These are phyloP conservation scores for Strix aluco DNA, from an alignment of 2,113 vertebrate species.

Conservation along the genomic window DNA sequence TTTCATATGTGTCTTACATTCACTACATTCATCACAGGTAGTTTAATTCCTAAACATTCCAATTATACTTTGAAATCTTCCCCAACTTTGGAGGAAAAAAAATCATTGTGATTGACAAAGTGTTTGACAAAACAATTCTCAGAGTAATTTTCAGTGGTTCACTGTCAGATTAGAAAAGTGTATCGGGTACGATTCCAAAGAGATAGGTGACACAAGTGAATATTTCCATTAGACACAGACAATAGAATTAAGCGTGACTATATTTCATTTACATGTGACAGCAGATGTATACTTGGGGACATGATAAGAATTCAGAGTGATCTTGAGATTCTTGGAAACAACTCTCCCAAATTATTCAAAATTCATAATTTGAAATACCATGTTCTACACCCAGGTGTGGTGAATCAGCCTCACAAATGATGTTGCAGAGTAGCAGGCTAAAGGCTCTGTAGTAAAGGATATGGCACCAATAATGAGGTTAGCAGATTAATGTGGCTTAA, in stretches of 20 bases:
- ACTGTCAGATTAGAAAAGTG: neutral
- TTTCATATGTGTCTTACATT: neutral
- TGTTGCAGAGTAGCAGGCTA: neutral
- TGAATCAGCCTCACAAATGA: neutral
- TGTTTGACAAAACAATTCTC: slow-evolving; percentile 22
- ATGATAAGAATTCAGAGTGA: neutral
- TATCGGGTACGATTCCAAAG: neutral
- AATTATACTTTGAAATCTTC: neutral
- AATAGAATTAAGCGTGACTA: slow-evolving; percentile 17
- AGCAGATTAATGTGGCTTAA: neutral
- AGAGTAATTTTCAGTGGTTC: neutral
- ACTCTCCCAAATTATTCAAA: neutral
- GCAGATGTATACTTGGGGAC: neutral
- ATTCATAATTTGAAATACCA: accelerated
- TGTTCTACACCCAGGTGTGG: neutral
- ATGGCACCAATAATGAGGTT: neutral
- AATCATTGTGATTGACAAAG: neutral
- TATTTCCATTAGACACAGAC: neutral
- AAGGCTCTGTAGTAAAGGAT: neutral
- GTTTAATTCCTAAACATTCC: neutral
- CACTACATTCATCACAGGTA: neutral
- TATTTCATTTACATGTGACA: neutral
- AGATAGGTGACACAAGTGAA: neutral
- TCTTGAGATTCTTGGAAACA: neutral
- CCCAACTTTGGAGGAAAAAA: neutral